Evolutionary conservation across 2,888 invertebrate genomes (phyloP), one percentile per base, ranked within the genome.

Genomic region (Stratiomys singularior): DNA sequence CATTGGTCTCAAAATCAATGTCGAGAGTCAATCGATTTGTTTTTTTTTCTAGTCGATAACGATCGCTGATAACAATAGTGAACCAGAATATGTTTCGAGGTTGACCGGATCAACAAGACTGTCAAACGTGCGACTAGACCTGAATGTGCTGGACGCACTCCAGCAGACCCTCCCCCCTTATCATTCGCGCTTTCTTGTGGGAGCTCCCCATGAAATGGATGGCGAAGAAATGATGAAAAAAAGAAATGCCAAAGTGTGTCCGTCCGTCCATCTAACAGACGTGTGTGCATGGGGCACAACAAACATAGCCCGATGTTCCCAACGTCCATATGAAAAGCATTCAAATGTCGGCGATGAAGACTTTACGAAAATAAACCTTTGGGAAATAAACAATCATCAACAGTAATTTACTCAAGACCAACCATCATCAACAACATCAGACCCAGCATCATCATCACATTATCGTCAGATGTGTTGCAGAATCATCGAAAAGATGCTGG

Each of bases 41-140:
- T 52, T 52, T 52, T 15, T 52, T 52, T 52, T 15, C 15, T 52
- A 4, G 7, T 52, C 52, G 52, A 52, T 52, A 52, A 18, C 52
- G 52, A 52, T 52, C 52, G 15, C 52, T 52, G 52, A 52, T 52
- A 63, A 27, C 18, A 28, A 13, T 18, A 7, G 27, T 4, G 52
- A 13, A 13, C 4, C 4, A n/a, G 15, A 52, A 13, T n/a, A 52
- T 52, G 46, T 47, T 46, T 25, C 25, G 47, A 47, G 47, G 18
- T 69, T 58, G 74, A 58, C 74, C 58, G 37, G 37, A 74, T 74
- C 74, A 74, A 60, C 25, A n/a, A 60, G 74, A 74, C 74, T 74
- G 30, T 60, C 74, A 58, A 60, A 37, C 60, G 28, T 37, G 28
- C 30, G 47, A 74, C 74, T 60, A 28, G 58, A 30, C 56, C 21